phyloP scores from a whole-genome alignment of 2,797 vertebrate species.

The Hirundo rustica region DNA sequence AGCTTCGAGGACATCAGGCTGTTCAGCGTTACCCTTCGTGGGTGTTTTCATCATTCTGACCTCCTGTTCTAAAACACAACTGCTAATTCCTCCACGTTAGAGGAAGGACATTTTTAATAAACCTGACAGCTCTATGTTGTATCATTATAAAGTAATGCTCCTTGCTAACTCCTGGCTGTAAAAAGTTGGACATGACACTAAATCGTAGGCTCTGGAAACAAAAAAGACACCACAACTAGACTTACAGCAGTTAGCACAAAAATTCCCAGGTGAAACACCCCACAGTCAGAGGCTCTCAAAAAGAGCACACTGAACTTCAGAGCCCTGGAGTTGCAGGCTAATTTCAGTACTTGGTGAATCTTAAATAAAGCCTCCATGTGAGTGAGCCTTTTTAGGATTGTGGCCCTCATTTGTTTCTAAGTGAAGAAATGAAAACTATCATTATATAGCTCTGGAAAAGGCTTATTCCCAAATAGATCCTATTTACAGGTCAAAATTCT shows the following conservation, averaged over 20 bases:
- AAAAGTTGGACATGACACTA: background rate
- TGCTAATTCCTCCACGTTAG: background rate
- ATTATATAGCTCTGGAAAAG: slow-evolving; percentile 30
- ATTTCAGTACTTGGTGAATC: slow-evolving; percentile 41
- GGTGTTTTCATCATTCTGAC: background rate
- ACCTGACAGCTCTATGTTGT: background rate
- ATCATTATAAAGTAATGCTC: background rate
- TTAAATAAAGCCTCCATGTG: slow-evolving; percentile 12
- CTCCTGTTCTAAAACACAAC: background rate
- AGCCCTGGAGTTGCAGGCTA: slow-evolving; percentile 16
- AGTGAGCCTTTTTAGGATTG: background rate
- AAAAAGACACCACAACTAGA: background rate
- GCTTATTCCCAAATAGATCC: slow-evolving; percentile 39
- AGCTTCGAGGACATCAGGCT: background rate
- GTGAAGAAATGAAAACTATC: slow-evolving; percentile 52
- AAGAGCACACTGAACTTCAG: background rate
- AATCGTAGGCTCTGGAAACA: background rate
- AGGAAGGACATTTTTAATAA: background rate
- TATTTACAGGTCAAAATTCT: slow-evolving; percentile 31
- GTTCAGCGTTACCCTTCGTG: background rate
- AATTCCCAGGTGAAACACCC: background rate
- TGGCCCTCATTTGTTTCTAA: slow-evolving; percentile 13
- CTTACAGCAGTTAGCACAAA: background rate
- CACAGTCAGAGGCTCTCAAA: background rate
- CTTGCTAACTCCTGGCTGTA: background rate